phyloP scores from a whole-genome alignment of 2,888 invertebrate genomes.

The Keiferia lycopersicella region DNA sequence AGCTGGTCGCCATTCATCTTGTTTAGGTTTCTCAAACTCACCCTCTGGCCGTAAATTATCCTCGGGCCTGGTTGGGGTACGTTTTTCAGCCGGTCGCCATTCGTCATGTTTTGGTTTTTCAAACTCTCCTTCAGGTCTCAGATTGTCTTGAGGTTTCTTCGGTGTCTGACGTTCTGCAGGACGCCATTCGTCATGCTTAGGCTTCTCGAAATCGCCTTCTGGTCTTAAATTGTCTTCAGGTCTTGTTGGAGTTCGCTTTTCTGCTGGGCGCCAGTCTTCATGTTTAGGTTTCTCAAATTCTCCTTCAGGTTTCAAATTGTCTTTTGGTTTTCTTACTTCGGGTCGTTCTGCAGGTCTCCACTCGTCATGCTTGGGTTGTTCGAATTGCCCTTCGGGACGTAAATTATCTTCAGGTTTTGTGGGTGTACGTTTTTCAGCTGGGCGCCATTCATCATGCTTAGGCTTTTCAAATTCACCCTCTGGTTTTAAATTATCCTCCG shows the following conservation, averaged over 20 bases:
- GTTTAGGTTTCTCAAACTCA: constrained; percentile 66
- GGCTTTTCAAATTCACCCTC: constrained; percentile 77
- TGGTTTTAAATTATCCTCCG: constrained; percentile 82
- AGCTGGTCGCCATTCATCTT: constrained; percentile 74
- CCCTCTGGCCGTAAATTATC: constrained; percentile 82
- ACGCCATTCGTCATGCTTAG: constrained; percentile 51
- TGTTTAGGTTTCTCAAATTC: constrained; percentile 49
- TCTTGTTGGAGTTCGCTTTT: no score
- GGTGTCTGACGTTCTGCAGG: constrained; percentile 51
- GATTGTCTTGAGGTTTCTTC: constrained; percentile 56
- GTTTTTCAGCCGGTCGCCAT: constrained; percentile 65
- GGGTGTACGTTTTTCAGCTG: constrained; percentile 49
- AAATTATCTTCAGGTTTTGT: constrained; percentile 54
- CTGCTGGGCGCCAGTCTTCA: constrained; percentile 61
- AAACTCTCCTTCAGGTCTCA: constrained; percentile 82
- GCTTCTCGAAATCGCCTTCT: constrained; percentile 78
- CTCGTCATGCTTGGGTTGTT: constrained; percentile 50
- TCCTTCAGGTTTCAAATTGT: constrained; percentile 60
- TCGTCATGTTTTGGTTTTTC: constrained; percentile 51
- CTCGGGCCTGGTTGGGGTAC: constrained; percentile 62
- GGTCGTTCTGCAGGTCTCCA: constrained; percentile 45
- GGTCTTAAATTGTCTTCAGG: constrained; percentile 71
- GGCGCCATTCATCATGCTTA: constrained; percentile 58
- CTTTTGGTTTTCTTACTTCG: constrained; percentile 60
- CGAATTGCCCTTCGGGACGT: constrained; percentile 67